phyloP scores from a whole-genome alignment of 2,797 vertebrate species.

The Smutsia gigantea region DNA sequence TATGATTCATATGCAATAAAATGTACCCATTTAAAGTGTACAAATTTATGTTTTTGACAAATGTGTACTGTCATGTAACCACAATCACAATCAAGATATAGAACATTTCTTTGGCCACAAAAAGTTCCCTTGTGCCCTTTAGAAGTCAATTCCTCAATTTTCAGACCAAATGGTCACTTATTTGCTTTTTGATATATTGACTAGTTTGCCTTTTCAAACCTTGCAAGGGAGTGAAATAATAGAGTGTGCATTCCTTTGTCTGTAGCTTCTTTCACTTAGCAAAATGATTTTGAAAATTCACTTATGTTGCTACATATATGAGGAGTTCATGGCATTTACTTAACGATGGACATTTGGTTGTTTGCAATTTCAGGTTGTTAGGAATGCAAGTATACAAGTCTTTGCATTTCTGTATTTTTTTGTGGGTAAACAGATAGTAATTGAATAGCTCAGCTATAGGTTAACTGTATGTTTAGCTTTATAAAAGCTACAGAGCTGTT shows the following conservation, averaged over 20 bases:
- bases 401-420: neutral
- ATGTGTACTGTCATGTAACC: neutral
- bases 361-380: neutral
- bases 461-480: neutral
- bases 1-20: neutral
- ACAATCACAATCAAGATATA: neutral
- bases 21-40: neutral
- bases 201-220: neutral
- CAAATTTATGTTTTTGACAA: neutral
- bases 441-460: neutral
- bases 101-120: neutral
- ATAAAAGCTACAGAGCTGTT: neutral
- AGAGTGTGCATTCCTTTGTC: neutral
- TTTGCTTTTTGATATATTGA: neutral
- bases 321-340: neutral
- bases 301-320: neutral
- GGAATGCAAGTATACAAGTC: neutral
- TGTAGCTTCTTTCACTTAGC: neutral
- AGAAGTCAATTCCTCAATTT: neutral
- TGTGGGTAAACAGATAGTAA: neutral
- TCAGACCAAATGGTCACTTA: neutral
- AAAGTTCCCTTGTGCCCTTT: neutral
- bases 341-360: neutral
- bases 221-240: neutral
- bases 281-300: neutral